Base-by-base conservation (phyloP, 2,113 vertebrate genomes). In the Nothocercus nigrocapillus region DNA sequence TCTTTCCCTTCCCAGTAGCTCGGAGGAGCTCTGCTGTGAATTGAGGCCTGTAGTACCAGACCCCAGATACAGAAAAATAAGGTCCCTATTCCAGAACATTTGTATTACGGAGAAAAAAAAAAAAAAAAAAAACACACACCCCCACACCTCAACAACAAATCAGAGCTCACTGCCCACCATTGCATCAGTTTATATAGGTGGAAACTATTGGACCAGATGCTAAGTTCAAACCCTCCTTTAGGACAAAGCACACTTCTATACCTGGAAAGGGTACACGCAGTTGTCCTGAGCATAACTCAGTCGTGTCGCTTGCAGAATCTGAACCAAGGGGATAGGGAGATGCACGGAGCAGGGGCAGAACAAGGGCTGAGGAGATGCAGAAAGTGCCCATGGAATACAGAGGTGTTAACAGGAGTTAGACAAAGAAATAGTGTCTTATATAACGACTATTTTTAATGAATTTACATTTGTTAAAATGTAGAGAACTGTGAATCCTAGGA, bases 271-370 rank as follows among this genome's bases (percentile, higher is more conserved):
- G 21, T 49, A 49, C 21, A 22, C 62, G 20, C 44, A 80, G 49
- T 19, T 77, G 30, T 9, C 89, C 54, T 19, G 36, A 40, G 64
- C 54, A 18, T 20, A 59, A 36, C 36, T 78, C 18, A 40, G 51
- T 6, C 59, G 45, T 34, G 13, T 63, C 17, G 59, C 28, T 58
- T n/a, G 44, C 63, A 88, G 73, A 58, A 40, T 8, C 36, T 19
- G 59, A 69, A 38, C 4, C 14, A 66, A 56, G 32, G 21, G 40
- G n/a, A 30, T 18, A 40, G 38, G 11, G 79, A 2, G 0, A 11
- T 0, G 0, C 4, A 16, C 5, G 22, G 27, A 22, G 24, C n/a
- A 24, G n/a, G 16, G 38, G 51, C 9, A 89, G 56, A 27, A 9
- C 0, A 2, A 30, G 32, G 21, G 4, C 6, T 44, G 51, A 44